Base-by-base conservation (phyloP, 2,797 vertebrate species). In the Philypnodon macrostomus region DNA sequence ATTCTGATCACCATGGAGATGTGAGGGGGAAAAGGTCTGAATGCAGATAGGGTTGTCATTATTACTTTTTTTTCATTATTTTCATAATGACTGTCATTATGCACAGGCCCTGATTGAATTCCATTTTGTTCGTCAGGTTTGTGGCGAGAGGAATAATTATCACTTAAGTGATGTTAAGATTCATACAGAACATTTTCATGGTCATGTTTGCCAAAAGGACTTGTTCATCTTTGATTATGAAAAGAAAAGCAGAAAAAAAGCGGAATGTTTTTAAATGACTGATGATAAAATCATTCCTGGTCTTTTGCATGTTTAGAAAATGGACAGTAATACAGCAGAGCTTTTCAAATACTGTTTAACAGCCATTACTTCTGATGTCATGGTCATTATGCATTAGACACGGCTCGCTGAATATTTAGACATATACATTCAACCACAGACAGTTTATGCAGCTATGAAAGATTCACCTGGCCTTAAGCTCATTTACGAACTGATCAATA, bases 41-140 rank as follows among this genome's bases (percentile, higher is more conserved):
- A 94, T 92, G 89, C 91, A 92, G 91, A 92, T 90, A 91, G 91
- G 76, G 93, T 93, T 93, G 92, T 93, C 93, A 93, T 95, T 94
- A 95, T 95, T 83, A 80, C 93, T 94, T 95, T 94, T 92, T 93
- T 77, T 82, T 83, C 80, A 83, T 84, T 81, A 81, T 87, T 81
- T 84, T 93, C 91, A 92, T 96, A 97, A 97, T 95, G 94, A 95
- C 92, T 89, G 91, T 94, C 93, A 96, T 96, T 95, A 95, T 94
- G 93, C 89, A 67, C 86, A 80, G 88, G 87, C 91, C 92, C 92
- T 95, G 95, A 96, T 95, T 95, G 92, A 94, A 97, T 93, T 94
- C 92, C 92, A 93, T 94, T 83, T 93, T 94, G 91, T 93, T 93
- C 88, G 92, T 91, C 92, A 90, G 91, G 89, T 94, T 94, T 93